phyloP scores from a whole-genome alignment of 2,797 vertebrate genomes.

The Tapera naevia region DNA sequence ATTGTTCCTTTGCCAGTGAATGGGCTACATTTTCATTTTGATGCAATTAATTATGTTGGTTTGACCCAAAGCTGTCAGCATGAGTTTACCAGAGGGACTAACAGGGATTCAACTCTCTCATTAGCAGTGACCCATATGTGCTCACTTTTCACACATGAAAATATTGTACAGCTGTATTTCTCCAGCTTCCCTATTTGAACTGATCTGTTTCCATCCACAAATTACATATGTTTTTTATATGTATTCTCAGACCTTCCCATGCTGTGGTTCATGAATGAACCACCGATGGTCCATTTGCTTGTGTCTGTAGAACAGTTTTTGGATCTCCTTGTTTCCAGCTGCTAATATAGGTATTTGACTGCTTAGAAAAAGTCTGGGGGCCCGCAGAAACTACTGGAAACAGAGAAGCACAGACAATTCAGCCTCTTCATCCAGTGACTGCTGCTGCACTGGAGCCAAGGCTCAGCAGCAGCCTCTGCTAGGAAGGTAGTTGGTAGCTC shows the following conservation, averaged over 20 bases:
- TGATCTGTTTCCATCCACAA: not conserved
- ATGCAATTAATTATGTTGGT: not conserved
- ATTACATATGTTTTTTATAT: not conserved
- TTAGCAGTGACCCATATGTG: fast-evolving
- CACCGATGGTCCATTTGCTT: not conserved
- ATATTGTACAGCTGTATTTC: not conserved
- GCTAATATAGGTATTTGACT: not conserved
- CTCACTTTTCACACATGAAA: not conserved
- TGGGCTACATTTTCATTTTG: not conserved
- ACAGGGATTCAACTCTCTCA: not conserved
- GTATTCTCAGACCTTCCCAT: not conserved
- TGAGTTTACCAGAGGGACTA: not conserved
- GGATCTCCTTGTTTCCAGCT: not conserved
- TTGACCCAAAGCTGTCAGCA: not conserved
- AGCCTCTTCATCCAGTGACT: not conserved
- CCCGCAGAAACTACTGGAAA: not conserved
- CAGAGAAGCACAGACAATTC: not conserved
- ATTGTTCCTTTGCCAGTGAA: not conserved
- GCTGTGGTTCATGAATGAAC: not conserved
- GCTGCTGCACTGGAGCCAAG: not conserved
- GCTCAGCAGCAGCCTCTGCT: not conserved
- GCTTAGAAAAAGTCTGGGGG: not conserved
- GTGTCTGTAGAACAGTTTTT: not conserved
- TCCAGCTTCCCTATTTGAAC: not conserved
- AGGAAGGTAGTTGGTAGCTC: not conserved